Evolutionary conservation across 2,113 vertebrate species (phyloP).

Genomic region (Gallinago media): DNA sequence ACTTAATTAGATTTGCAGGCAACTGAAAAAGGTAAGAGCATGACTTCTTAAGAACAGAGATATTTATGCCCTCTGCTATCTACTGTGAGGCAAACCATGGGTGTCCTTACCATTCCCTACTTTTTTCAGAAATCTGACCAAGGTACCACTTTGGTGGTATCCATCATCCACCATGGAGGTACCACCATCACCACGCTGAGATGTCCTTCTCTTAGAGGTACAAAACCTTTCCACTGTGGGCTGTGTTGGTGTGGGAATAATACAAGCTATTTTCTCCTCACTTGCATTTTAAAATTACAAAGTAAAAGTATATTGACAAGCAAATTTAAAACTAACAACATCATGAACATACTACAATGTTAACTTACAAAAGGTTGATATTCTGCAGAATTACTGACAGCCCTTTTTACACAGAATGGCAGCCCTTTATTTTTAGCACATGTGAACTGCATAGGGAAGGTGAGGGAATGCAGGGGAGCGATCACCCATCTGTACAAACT

Average conservation of each 20-base stretch:
- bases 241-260: neutral
- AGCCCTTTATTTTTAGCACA: neutral
- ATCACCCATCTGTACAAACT: neutral
- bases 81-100: neutral
- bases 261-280: neutral
- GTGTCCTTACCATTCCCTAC: neutral
- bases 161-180: no score
- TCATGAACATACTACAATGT: accelerated
- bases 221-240: neutral
- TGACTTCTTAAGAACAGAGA: neutral
- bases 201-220: neutral
- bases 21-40: neutral
- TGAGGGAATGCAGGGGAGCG: neutral
- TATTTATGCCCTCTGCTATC: neutral
- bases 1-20: neutral
- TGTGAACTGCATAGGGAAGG: neutral
- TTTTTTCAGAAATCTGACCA: neutral
- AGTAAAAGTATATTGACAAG: neutral
- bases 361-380: neutral
- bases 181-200: no score
- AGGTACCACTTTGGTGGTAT: no score
- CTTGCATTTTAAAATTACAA: neutral
- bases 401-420: neutral
- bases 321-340: neutral
- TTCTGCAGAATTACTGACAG: neutral